Base-by-base conservation (phyloP, 2,797 vertebrate genomes). In the Salarias fasciatus region DNA sequence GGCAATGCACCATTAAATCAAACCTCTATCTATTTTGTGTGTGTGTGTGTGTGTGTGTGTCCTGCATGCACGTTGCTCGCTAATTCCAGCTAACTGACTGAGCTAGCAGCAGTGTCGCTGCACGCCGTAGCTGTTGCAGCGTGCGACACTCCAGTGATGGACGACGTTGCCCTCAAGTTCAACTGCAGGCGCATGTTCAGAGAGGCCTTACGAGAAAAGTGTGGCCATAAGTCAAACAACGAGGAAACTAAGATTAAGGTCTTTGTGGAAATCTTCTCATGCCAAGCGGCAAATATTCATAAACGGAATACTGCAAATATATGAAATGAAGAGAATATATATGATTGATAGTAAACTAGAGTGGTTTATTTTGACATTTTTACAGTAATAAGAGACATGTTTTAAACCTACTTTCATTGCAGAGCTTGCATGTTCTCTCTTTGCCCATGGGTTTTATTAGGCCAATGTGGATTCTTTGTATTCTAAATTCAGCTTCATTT, bases 1-100 rank as follows among this genome's bases (percentile, higher is more conserved):
- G 86, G 75, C 80, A 72, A 65, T 33, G 75, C 50, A 28, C 77
- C 77, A 85, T 90, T 87, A 88, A 89, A 87, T 87, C 71, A 85
- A 89, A 84, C 75, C 81, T 78, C 75, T 64, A 72, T 76, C 55
- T 70, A 46, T 55, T 51, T 31, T 11, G 38, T 69, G 44, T 66
- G 52, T 55, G 43, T 61, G 29, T 49, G 54, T 57, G 48, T 35
- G 56, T 65, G 31, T 52, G 69, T 64, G 62, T 70, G 31, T 56
- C 44, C 45, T 63, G 57, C 31, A n/a, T 69, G 69, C 57, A 77
- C 69, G 64, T 48, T 49, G 62, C 41, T 76, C 72, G 72, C 42
- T 83, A 78, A 86, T 86, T 81, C 84, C 59, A 81, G 60, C 63
- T 56, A 80, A 72, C 44, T 69, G 64, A 82, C 62, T 36, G 75